phyloP scores from a whole-genome alignment of 2,888 invertebrate genomes.

The Anarsia innoxiella region DNA sequence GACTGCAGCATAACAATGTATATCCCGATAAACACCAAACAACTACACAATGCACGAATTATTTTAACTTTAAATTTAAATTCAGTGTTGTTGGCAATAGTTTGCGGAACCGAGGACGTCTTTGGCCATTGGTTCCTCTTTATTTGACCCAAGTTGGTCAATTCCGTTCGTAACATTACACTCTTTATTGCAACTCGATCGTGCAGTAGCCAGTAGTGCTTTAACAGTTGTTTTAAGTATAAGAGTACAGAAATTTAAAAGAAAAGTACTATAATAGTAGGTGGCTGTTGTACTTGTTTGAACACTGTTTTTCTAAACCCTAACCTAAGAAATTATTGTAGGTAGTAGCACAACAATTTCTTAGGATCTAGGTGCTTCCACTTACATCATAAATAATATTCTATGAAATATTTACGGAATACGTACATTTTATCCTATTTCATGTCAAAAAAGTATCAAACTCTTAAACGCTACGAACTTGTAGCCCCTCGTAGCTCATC shows the following conservation, averaged over 20 bases:
- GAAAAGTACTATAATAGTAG: too few relatives aligned
- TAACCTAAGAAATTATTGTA: too few relatives aligned
- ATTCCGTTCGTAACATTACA: not conserved
- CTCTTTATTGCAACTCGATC: not conserved
- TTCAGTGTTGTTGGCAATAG: not conserved
- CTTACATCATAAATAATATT: too few relatives aligned
- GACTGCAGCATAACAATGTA: not conserved
- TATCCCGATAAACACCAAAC: not conserved
- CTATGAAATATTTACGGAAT: not conserved
- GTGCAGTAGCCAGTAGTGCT: not conserved
- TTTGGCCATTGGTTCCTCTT: not conserved
- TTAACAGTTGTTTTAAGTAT: not conserved
- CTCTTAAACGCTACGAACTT: not conserved
- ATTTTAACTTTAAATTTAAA: not conserved
- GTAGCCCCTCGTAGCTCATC: not conserved
- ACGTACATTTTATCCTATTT: not conserved
- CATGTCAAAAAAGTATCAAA: not conserved
- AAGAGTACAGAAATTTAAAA: too few relatives aligned
- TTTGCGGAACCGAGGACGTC: not conserved
- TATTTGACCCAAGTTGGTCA: not conserved
- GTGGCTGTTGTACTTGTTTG: too few relatives aligned
- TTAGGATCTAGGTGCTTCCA: too few relatives aligned
- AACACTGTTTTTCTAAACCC: too few relatives aligned
- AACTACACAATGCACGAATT: not conserved
- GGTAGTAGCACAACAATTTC: too few relatives aligned